A percentile compares a stretch with the other conserved stretches of the same genome.
Conservation (phyloP, 2,888 invertebrate genomes). For the Hypsopygia costalis region DNA sequence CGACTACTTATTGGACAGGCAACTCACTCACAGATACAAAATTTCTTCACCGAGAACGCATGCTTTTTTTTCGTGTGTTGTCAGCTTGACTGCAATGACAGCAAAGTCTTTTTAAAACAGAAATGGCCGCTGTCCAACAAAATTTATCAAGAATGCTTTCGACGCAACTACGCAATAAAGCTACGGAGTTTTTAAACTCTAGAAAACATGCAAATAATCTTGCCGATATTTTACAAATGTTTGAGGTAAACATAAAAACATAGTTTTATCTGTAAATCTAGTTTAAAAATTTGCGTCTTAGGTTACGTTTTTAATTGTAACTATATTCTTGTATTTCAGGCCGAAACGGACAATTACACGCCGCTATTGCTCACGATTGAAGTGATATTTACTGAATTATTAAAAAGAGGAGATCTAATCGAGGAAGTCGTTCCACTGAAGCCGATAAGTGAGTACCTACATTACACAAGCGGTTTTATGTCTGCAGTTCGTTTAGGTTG, state of each 20-base stretch:
- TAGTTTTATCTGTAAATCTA: conserved; percentile 12
- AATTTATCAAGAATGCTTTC: conserved; percentile 80
- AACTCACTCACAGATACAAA: too few species aligned
- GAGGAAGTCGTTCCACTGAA: conserved; percentile 81
- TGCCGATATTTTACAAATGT: conserved; percentile 84
- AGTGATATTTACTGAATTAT: conserved; percentile 84
- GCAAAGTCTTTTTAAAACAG: conserved; percentile 60
- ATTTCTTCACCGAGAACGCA: conserved; percentile 1
- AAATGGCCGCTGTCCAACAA: conserved; percentile 67
- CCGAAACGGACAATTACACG: conserved; percentile 67
- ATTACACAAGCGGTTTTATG: background rate
- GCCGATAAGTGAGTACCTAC: conserved; percentile 65
- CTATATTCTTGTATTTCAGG: conserved; percentile 49
- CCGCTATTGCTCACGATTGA: conserved; percentile 85
- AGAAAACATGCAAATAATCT: conserved; percentile 83
- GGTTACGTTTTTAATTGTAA: conserved; percentile 39
- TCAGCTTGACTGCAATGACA: conserved; percentile 17
- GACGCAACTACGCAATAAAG: conserved; percentile 84
- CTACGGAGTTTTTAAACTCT: conserved; percentile 85
- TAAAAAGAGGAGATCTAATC: conserved; percentile 84
- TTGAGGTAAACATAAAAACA: conserved; percentile 72
- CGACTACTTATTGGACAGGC: too few species aligned
- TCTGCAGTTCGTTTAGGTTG: conserved; percentile 20
- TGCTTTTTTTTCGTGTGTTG: conserved; percentile 22
- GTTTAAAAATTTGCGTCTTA: conserved; percentile 43